phyloP scores from a whole-genome alignment of 2,797 vertebrate species.

The Pipistrellus nathusii region DNA sequence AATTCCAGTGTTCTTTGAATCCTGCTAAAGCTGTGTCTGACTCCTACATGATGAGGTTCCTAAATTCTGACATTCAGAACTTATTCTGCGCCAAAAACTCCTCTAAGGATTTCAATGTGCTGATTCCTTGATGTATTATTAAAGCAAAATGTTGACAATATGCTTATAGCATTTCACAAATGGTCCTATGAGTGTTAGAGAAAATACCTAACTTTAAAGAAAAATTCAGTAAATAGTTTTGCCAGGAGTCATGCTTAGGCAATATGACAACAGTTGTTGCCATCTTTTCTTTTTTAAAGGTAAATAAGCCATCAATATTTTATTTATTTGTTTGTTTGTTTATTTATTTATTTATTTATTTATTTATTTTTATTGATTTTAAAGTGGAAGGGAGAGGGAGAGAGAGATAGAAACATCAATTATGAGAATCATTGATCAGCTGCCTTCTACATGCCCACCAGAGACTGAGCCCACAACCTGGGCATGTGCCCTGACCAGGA shows the following conservation, averaged over 20 bases:
- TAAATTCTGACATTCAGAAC: background rate
- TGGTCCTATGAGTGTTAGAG: background rate
- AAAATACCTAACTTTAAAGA: background rate
- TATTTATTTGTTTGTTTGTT: no score
- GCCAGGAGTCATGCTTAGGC: background rate
- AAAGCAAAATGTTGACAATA: background rate
- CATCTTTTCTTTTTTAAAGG: no score
- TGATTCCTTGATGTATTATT: background rate
- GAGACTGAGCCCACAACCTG: no score
- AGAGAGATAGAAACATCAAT: no score
- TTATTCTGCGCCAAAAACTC: background rate
- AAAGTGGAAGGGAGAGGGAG: no score
- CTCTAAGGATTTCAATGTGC: background rate
- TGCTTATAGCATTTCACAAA: background rate
- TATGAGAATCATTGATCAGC: no score
- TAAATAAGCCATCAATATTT: no score
- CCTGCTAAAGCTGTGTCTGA: background rate
- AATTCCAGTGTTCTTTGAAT: background rate
- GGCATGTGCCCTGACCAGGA: no score
- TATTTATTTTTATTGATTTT: no score
- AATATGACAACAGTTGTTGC: background rate
- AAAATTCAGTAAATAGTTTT: background rate
- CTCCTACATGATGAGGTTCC: background rate
- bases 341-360: no score
- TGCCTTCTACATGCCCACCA: no score